phyloP scores from a whole-genome alignment of 2,113 vertebrate genomes.

The Orientallactaga bullata region DNA sequence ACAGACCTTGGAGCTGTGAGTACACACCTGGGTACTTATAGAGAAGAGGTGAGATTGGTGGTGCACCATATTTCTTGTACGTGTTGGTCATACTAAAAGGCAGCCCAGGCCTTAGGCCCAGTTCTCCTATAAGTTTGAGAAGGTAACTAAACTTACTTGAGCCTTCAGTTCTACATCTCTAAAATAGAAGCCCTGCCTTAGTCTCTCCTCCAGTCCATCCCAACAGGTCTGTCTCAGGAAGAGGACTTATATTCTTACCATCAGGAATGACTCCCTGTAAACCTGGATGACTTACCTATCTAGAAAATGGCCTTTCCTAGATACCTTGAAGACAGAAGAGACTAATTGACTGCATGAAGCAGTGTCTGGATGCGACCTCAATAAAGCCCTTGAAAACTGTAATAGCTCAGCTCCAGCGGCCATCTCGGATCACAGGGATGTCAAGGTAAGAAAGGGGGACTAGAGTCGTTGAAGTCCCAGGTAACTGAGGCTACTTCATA shows the following conservation, averaged over 20 bases:
- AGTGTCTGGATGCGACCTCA: not conserved
- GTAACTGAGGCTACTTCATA: not conserved
- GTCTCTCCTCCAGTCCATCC: not conserved
- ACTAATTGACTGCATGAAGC: not conserved
- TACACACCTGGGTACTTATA: accelerated
- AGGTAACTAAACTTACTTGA: not conserved
- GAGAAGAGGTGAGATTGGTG: not conserved
- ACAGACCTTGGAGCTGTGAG: not conserved
- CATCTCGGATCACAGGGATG: not conserved
- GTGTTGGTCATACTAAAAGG: not conserved
- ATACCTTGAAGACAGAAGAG: not conserved
- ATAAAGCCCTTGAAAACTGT: not conserved
- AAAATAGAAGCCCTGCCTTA: not conserved
- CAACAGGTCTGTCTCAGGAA: not conserved
- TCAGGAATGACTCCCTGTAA: not conserved
- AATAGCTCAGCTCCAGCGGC: not conserved
- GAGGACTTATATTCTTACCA: not conserved
- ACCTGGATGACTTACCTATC: not conserved
- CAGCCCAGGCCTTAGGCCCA: not conserved
- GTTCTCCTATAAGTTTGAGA: not conserved
- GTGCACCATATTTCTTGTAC: not conserved
- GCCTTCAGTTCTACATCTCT: not conserved
- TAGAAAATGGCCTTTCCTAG: not conserved
- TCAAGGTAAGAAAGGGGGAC: not conserved
- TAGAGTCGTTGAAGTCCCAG: not conserved